Evolutionary conservation across 1,140 invertebrate genomes (phyloP).

Genomic region (Sminthurinus signatus): DNA sequence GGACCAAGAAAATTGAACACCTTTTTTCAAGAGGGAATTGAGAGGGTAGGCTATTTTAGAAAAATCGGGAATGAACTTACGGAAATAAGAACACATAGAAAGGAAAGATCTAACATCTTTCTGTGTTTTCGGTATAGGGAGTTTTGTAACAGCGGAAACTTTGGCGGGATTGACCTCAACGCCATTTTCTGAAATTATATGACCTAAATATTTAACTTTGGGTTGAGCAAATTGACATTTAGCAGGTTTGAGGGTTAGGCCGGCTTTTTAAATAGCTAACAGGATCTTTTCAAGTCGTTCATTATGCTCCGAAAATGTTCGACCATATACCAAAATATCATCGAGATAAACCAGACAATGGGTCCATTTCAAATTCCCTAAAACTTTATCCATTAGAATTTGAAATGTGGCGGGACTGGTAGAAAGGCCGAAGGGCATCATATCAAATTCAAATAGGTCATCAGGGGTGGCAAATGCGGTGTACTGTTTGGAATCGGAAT

Average conservation of each 20-base stretch:
- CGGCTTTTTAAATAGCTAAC: slow-evolving; percentile 40
- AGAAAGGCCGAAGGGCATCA: slow-evolving; percentile 42
- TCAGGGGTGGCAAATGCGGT: slow-evolving; percentile 42
- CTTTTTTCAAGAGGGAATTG: slow-evolving; percentile 40
- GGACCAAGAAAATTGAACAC: slow-evolving; percentile 38
- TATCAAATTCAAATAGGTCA: slow-evolving; percentile 39
- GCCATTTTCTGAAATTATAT: slow-evolving; percentile 44
- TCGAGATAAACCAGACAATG: neutral
- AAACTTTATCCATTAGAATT: slow-evolving; percentile 21
- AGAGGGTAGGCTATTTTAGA: slow-evolving; percentile 40
- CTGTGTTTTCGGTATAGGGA: slow-evolving; percentile 42
- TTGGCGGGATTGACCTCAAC: slow-evolving; percentile 44
- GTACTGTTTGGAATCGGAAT: slow-evolving; percentile 38
- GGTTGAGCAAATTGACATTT: slow-evolving; percentile 44
- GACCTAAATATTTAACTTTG: slow-evolving; percentile 46
- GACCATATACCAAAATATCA: slow-evolving; percentile 28
- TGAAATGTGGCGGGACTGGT: slow-evolving; percentile 40
- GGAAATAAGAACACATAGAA: slow-evolving; percentile 44
- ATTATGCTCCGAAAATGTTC: slow-evolving; percentile 44
- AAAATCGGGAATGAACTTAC: slow-evolving; percentile 45
- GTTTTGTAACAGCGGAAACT: slow-evolving; percentile 44
- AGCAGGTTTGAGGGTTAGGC: slow-evolving; percentile 43
- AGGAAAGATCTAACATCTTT: slow-evolving; percentile 44
- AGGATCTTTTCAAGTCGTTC: slow-evolving; percentile 44
- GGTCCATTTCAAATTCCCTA: neutral